Conservation (phyloP, 2,888 invertebrate species). For the Dolichomitus sp. region DNA sequence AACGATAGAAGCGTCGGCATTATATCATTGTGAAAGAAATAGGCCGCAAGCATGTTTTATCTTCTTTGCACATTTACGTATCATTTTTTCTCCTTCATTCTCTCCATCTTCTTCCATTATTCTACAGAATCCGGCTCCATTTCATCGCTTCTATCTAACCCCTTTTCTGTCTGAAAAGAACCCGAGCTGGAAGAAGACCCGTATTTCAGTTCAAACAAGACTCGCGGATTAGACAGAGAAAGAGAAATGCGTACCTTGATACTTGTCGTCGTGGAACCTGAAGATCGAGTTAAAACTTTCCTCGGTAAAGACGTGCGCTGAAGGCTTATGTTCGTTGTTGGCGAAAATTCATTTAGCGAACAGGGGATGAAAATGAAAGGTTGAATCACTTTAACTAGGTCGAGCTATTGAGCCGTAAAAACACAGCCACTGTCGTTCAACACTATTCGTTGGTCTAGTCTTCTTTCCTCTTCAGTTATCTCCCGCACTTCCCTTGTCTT, state of each 20-base stretch:
- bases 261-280: not conserved
- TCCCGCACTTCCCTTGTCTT: not conserved
- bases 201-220: conserved; percentile 25
- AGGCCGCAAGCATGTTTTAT: too few species aligned
- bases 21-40: too few species aligned
- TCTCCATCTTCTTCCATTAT: too few species aligned
- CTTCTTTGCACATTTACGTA: too few species aligned
- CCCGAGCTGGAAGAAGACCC: not conserved
- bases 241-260: not conserved
- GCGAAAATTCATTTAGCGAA: conserved; percentile 13
- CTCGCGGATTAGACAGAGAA: not conserved
- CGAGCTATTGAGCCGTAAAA: not conserved
- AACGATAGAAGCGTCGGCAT: too few species aligned
- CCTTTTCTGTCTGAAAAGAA: not conserved
- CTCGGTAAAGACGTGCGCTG: not conserved
- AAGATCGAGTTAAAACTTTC: conserved; percentile 17
- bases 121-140: not conserved
- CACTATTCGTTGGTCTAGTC: not conserved
- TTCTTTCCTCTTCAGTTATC: not conserved
- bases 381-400: conserved; percentile 18
- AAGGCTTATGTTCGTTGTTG: conserved; percentile 14
- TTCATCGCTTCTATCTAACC: not conserved
- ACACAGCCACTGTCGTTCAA: too few species aligned
- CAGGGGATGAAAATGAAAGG: conserved; percentile 2
- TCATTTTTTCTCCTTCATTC: too few species aligned